These are phyloP conservation scores for Asobara japonica DNA, from an alignment of 1,140 invertebrate genomes.

Conservation along the genomic window DNA sequence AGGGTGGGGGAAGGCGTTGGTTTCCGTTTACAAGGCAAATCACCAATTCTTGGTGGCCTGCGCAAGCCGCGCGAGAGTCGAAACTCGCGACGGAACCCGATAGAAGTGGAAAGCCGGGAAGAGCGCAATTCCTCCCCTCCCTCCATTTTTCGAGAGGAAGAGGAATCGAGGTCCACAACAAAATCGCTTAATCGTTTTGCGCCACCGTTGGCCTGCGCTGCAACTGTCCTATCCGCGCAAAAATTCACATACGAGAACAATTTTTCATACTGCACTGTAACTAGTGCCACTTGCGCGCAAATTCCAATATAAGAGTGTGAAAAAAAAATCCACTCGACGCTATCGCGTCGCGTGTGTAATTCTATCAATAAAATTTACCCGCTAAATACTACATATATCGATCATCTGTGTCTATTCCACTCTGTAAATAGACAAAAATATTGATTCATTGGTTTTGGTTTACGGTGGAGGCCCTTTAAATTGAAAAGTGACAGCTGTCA, in stretches of 20 bases:
- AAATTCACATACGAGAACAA: conserved; percentile 15
- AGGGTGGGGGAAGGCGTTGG: conserved; percentile 45
- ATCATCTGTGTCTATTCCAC: not conserved
- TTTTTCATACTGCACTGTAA: too few relatives aligned
- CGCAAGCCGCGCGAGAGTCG: conserved; percentile 57
- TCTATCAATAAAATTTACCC: too few relatives aligned
- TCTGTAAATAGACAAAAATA: not conserved
- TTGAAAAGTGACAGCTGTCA: conserved; percentile 20
- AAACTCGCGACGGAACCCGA: conserved; percentile 51
- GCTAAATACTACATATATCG: not conserved
- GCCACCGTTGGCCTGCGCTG: conserved; percentile 61
- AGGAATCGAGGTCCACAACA: conserved; percentile 67
- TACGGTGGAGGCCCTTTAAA: too few relatives aligned
- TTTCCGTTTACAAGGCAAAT: conserved; percentile 56
- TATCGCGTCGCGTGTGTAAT: conserved; percentile 25
- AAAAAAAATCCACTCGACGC: conserved; percentile 22
- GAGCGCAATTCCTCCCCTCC: conserved; percentile 31
- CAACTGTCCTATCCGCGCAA: conserved; percentile 30
- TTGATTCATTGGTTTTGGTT: not conserved
- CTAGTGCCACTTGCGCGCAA: too few relatives aligned
- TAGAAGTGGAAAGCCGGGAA: conserved; percentile 64
- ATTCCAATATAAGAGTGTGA: not conserved
- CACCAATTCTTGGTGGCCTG: conserved; percentile 45
- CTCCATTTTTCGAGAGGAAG: conserved; percentile 43
- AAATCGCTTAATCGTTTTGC: conserved; percentile 70